Evolutionary conservation across 2,888 invertebrate genomes (phyloP), one percentile per base, ranked within the genome.

Genomic region (Idaea biselata): DNA sequence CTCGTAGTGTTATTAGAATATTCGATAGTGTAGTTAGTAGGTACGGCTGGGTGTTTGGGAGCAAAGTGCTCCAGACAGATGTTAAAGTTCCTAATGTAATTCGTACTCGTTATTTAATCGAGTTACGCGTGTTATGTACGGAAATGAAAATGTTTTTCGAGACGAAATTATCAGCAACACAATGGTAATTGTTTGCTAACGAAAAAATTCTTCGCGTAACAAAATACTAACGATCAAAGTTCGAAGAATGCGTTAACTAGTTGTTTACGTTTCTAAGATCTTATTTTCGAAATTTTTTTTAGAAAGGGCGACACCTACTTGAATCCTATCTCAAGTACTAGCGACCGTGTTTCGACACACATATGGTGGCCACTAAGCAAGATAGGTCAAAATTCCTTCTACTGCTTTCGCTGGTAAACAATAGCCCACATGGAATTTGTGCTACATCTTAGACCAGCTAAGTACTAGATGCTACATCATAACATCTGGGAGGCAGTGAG

Each of bases 1-100:
- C 73, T 83, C 68, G 83, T 89, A 89, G 87, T 64, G 71, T 81
- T 84, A 83, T 84, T 83, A 87, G 71, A 81, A 79, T 78, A 71
- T 77, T 81, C 78, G 68, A 73, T 82, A 81, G 77, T 72, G 75
- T 84, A 81, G 81, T 77, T 73, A 60, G 68, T 74, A 74, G 71
- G 68, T 74, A 74, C 71, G 68, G 72, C 70, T 75, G 77, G 18
- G 56, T 44, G 44, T 44, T 44, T 44, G 44, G 44, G 44, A 44
- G 44, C 44, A 44, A 44, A 44, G 44, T 44, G 8, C 44, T 14
- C 44, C 11, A 44, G 44, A 44, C 44, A 44, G 44, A 44, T 11
- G 44, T 11, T 44, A 44, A 44, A 44, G 44, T 44, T 44, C 44
- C 44, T 44, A 44, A 44, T 44, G 0, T 4, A 44, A 44, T 44